These are phyloP conservation scores for Epinephelus malabaricus DNA, from an alignment of 2,797 vertebrate genomes.

Conservation along the genomic window DNA sequence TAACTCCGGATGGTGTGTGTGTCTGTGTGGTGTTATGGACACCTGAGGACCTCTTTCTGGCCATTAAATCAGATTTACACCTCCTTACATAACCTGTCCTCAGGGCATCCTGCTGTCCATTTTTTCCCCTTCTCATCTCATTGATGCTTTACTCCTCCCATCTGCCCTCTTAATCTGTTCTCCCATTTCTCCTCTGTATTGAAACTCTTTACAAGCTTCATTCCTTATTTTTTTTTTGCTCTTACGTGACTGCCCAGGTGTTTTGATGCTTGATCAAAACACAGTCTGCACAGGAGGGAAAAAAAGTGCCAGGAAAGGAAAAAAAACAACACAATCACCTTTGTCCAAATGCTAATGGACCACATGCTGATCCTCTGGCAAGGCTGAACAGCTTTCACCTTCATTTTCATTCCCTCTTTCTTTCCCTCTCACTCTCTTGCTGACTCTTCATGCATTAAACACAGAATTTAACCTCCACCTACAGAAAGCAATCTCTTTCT, in stretches of 20 bases:
- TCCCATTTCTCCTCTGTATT: constrained; percentile 15
- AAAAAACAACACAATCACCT: constrained; percentile 7
- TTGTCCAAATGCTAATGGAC: constrained; percentile 41
- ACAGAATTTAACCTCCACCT: constrained; percentile 77
- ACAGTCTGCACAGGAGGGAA: background rate
- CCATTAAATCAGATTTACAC: constrained; percentile 70
- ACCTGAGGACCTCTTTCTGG: constrained; percentile 47
- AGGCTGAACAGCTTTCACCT: constrained; percentile 35
- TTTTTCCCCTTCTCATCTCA: constrained; percentile 13
- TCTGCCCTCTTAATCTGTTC: constrained; percentile 31
- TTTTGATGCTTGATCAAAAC: background rate
- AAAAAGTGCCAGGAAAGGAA: background rate
- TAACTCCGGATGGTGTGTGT: constrained; percentile 21
- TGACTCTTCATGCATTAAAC: constrained; percentile 63
- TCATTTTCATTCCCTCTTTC: constrained; percentile 26
- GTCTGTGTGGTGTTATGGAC: constrained; percentile 28
- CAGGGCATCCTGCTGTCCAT: constrained; percentile 48
- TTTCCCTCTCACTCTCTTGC: constrained; percentile 28
- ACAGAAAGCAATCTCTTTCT: constrained; percentile 68
- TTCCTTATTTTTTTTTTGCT: background rate
- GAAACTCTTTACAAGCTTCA: constrained; percentile 13
- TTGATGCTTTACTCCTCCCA: constrained; percentile 30
- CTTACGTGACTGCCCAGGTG: background rate
- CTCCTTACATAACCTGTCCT: constrained; percentile 40
- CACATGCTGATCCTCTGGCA: constrained; percentile 32